Percentiles rank a stretch among this genome's conserved stretches.
Evolutionary conservation across 2,113 vertebrate genomes (phyloP).

Genomic region (Pholis gunnellus): DNA sequence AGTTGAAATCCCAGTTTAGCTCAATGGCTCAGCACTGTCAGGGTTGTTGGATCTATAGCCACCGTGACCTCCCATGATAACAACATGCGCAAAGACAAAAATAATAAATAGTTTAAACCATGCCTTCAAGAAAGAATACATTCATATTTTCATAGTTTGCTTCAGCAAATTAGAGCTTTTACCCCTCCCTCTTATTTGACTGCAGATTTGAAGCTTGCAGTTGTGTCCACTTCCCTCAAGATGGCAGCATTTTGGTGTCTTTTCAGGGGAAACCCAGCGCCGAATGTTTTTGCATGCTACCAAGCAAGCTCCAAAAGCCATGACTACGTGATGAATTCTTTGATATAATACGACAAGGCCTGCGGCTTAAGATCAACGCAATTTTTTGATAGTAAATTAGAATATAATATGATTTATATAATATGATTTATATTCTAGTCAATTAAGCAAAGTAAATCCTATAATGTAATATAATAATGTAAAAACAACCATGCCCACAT

Average conservation of each 20-base stretch:
- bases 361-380: not conserved
- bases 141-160: not conserved
- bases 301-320: not conserved
- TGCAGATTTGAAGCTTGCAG: slow-evolving; percentile 8
- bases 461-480: not conserved
- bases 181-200: not conserved
- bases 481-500: not conserved
- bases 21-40: not conserved
- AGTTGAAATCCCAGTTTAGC: not conserved
- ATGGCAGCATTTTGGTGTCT: slow-evolving; percentile 63
- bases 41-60: not conserved
- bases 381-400: not conserved
- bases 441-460: not conserved
- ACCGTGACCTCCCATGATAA: not conserved
- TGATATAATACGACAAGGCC: not conserved
- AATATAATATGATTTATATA: not conserved
- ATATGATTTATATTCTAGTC: not conserved
- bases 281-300: not conserved
- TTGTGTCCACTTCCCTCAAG: slow-evolving; percentile 38
- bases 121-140: not conserved
- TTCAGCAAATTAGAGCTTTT: not conserved
- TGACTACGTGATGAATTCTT: not conserved
- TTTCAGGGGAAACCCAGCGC: slow-evolving; percentile 7
- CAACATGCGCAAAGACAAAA: not conserved
- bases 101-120: not conserved